Base-by-base conservation (phyloP, 2,888 invertebrate species). In the Synergus japonicus region DNA sequence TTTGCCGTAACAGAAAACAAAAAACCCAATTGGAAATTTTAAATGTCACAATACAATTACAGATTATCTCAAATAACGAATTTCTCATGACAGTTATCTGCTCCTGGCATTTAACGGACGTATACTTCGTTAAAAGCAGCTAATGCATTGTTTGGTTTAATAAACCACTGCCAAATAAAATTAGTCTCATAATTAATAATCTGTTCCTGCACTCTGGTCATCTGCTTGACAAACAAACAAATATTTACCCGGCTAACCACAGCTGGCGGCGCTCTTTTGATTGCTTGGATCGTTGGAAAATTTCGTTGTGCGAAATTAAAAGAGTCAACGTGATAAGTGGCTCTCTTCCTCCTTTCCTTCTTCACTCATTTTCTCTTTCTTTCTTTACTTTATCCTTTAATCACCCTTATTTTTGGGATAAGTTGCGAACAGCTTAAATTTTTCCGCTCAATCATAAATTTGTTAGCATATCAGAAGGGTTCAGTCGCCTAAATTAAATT, bases 191-290 rank as follows among this genome's bases (percentile, higher is more conserved):
- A 73, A 69, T 69, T 69, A 69, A 69, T 49, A 69, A 49, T 69
- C 69, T 15, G 46, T 7, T 43, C 44, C 29, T 22, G 69, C 49
- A 46, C 49, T 46, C 69, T 37, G n/a, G 37, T 54, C 49, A 54
- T 37, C 49, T 54, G 54, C 37, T 54, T 73, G 73, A 69, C 54
- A 73, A 73, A 73, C 73, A 73, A 73, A 73, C 73, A 73, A 73
- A 73, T 73, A 73, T 73, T 73, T 73, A 73, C 15, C 54, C 54
- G 54, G n/a, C 37, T 49, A 41, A n/a, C 37, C 37, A 73, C 73
- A 73, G 73, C 54, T 37, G 73, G 10, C 46, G 37, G 73, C n/a
- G 37, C 49, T 73, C 73, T 73, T 73, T 73, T 73, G 73, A 73
- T 73, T 73, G 73, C 73, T 73, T 73, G 73, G 54, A 54, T 73